These are phyloP conservation scores for Sinocyclocheilus maitianheensis DNA, from an alignment of 2,113 vertebrate genomes.

Conservation along the genomic window DNA sequence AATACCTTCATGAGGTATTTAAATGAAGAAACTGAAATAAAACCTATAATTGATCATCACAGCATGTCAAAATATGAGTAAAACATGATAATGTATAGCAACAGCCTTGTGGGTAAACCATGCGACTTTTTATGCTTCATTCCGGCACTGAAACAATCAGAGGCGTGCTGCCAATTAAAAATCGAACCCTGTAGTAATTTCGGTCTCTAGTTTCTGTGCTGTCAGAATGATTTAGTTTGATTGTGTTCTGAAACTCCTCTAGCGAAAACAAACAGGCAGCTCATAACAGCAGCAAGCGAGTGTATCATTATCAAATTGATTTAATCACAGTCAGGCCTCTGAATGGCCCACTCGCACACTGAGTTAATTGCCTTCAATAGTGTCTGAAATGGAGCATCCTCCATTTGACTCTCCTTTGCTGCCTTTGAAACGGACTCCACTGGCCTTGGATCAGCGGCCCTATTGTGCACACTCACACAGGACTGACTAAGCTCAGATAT, in stretches of 20 bases:
- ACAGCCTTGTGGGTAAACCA: not conserved
- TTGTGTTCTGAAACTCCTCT: slow-evolving; percentile 52
- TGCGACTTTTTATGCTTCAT: slow-evolving; percentile 10
- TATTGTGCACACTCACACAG: slow-evolving; percentile 7
- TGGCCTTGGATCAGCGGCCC: slow-evolving; percentile 23
- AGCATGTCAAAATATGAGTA: slow-evolving; percentile 13
- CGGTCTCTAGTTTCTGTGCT: slow-evolving; percentile 38
- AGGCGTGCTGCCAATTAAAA: slow-evolving; percentile 40
- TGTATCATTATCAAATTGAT: slow-evolving; percentile 61
- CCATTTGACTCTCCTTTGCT: slow-evolving; percentile 12
- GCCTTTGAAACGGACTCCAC: slow-evolving; percentile 1
- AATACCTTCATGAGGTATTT: not conserved
- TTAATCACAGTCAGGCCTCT: slow-evolving; percentile 57
- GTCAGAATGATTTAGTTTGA: slow-evolving; percentile 57
- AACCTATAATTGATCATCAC: slow-evolving; percentile 15
- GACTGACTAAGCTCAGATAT: slow-evolving; percentile 8
- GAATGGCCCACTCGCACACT: slow-evolving; percentile 43
- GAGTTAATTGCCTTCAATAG: slow-evolving; percentile 53
- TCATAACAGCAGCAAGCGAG: slow-evolving; percentile 46
- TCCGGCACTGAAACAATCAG: slow-evolving; percentile 30
- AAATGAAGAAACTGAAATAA: not conserved
- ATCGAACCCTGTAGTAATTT: slow-evolving; percentile 32
- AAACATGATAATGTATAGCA: not conserved
- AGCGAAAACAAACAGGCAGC: slow-evolving; percentile 56
- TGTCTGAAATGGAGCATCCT: slow-evolving; percentile 43